Evolutionary conservation across 2,888 invertebrate species (phyloP), one percentile per base, ranked within the genome.

Genomic region (Gymnosoma rotundatum): DNA sequence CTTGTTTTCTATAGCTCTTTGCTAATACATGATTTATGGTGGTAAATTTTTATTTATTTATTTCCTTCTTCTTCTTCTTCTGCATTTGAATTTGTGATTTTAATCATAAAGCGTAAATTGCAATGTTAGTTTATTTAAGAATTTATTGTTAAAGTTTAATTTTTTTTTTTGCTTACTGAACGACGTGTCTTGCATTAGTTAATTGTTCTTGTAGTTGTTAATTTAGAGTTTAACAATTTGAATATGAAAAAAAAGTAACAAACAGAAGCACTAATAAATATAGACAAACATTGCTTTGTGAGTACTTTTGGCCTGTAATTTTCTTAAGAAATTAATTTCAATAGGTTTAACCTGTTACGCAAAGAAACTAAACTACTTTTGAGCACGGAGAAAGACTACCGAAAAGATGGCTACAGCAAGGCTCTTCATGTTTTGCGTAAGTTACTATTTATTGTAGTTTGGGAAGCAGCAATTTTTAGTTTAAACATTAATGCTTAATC

Each of bases 171-270:
- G 25, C 4, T 25, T 25, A 25, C 50, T 38, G 8, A 52, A 66
- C 42, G 81, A 81, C 75, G 81, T 82, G 81, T 66, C 70, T 76
- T 64, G 75, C 81, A 82, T 82, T 82, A 66, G 70, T 58, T 82
- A 76, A 76, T 82, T 72, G 74, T 14, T 67, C 20, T 73, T 74
- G 81, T 36, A 48, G 78, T 16, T 56, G 21, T 58, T 48, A 70
- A 63, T 54, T 54, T 52, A 21, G 56, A 45, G 42, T 48, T 56
- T n/a, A 45, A 32, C 4, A 32, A 32, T 32, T 56, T 10, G 32
- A 25, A 74, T 54, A 42, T 25, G 0, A 63, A 60, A 60, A 42
- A 18, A 7, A 48, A 16, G n/a, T 48, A n/a, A 16, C 48, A 48
- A 48, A 48, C 48, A 32, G 7, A 32, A 6, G 4, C 32, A 32